Evolutionary conservation across 2,797 vertebrate genomes (phyloP).

Genomic region (Phyllotis vaccarum): DNA sequence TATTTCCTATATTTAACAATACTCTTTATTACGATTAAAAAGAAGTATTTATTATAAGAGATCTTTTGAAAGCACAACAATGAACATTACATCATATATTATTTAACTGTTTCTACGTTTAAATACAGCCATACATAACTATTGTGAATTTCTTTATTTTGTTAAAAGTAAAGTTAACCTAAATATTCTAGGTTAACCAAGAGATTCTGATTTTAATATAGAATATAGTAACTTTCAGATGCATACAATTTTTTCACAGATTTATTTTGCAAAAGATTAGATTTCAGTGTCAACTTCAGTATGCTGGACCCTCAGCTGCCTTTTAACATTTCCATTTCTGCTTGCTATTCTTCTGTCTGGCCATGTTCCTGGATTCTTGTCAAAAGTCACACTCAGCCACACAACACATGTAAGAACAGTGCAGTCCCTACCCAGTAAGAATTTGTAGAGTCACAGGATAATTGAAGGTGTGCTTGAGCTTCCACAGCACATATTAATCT

Average conservation of each 20-base stretch:
- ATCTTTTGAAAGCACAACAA: slow-evolving; percentile 21
- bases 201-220: slow-evolving; percentile 8
- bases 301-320: background rate
- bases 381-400: background rate
- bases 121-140: background rate
- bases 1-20: background rate
- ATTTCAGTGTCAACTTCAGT: background rate
- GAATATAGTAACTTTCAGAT: background rate
- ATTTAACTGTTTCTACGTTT: slow-evolving; percentile 12
- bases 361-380: background rate
- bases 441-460: background rate
- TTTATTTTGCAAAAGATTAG: background rate
- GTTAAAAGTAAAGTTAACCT: background rate
- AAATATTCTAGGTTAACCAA: too few species aligned
- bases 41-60: background rate
- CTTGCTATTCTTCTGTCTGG: background rate
- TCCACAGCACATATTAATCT: background rate
- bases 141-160: background rate
- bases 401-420: background rate
- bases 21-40: background rate
- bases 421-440: background rate
- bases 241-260: background rate
- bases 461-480: background rate
- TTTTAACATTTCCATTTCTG: background rate
- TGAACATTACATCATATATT: background rate